A percentile compares a stretch with the other conserved stretches of the same genome.
phyloP scores from a whole-genome alignment of 2,888 invertebrate species.

The Acanthoscelides obtectus region DNA sequence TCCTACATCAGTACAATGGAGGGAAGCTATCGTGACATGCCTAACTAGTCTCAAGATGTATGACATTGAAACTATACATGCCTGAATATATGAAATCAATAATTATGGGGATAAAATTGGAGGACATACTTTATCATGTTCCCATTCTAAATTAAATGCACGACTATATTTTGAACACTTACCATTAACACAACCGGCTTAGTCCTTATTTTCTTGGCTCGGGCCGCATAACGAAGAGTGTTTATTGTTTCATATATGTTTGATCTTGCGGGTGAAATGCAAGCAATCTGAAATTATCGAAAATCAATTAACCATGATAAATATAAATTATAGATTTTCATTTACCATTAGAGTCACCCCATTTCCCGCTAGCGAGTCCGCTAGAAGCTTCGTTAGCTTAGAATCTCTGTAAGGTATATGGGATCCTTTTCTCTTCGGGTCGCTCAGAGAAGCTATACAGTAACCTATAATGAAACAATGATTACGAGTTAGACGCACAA shows the following conservation, averaged over 20 bases:
- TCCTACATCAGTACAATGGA: too few species aligned
- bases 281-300: constrained; percentile 71
- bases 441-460: constrained; percentile 89
- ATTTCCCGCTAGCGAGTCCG: constrained; percentile 90
- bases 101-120: too few species aligned
- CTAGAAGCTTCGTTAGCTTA: constrained; percentile 86
- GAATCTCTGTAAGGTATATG: constrained; percentile 95
- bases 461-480: constrained; percentile 74
- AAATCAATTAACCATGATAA: neutral
- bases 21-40: too few species aligned
- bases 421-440: constrained; percentile 68
- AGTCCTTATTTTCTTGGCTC: constrained; percentile 88
- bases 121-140: constrained; percentile 2
- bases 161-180: constrained; percentile 36
- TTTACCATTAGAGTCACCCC: constrained; percentile 90
- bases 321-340: neutral
- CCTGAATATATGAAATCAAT: too few species aligned
- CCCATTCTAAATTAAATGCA: neutral
- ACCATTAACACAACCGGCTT: constrained; percentile 94
- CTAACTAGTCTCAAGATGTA: too few species aligned
- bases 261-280: constrained; percentile 84
- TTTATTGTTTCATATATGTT: constrained; percentile 86
- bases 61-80: too few species aligned
- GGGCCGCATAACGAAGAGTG: constrained; percentile 85
- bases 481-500: neutral